Conservation (phyloP, 2,888 invertebrate genomes). For the Macropis europaea region DNA sequence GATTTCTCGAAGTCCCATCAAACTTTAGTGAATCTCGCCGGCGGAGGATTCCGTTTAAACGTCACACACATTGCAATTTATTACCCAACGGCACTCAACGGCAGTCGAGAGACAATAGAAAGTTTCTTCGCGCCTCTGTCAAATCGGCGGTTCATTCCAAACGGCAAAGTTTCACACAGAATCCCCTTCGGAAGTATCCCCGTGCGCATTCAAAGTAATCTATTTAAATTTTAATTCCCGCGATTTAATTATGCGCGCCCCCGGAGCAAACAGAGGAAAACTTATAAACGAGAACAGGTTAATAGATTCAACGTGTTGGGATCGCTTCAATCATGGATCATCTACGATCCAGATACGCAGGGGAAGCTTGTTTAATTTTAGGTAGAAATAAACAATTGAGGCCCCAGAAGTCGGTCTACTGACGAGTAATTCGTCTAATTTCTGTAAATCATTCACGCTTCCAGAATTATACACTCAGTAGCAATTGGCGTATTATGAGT, state of each 20-base stretch:
- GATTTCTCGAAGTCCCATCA: neutral
- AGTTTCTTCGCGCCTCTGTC: neutral
- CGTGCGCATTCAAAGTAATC: neutral
- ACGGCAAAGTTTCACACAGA: neutral
- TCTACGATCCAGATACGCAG: no score
- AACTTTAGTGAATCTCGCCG: neutral
- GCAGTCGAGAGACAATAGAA: neutral
- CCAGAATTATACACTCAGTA: no score
- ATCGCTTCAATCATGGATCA: no score
- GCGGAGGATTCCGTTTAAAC: neutral
- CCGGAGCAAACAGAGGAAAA: neutral
- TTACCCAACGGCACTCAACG: neutral
- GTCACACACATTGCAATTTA: neutral
- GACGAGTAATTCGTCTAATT: no score
- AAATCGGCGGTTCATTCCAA: neutral
- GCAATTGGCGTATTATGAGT: no score
- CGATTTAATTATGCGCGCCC: neutral
- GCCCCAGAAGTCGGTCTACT: no score
- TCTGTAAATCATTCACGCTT: no score
- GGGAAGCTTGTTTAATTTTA: no score
- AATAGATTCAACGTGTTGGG: conserved; percentile 22
- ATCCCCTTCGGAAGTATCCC: neutral
- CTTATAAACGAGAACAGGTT: neutral
- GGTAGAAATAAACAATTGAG: no score
- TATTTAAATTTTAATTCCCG: neutral